Evolutionary conservation across 2,113 vertebrate species (phyloP).

Genomic region (Desmodus rotundus): DNA sequence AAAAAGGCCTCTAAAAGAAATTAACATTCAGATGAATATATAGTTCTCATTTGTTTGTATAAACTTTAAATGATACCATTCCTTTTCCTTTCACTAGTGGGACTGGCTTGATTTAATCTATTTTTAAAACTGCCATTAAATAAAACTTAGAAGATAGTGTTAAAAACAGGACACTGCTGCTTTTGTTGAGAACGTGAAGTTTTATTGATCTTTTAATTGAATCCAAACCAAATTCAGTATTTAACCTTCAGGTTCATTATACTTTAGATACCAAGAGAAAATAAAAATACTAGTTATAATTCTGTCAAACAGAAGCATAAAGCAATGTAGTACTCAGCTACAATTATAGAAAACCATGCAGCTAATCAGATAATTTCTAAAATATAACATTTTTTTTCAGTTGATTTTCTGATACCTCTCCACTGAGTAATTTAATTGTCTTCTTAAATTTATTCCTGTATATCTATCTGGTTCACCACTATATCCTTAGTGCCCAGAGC

Average conservation of each 20-base stretch:
- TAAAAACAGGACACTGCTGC: slow-evolving; percentile 25
- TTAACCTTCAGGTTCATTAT: slow-evolving; percentile 24
- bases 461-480: not conserved
- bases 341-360: not conserved
- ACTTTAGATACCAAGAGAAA: slow-evolving; percentile 44
- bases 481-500: not conserved
- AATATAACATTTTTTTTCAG: not conserved
- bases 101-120: not conserved
- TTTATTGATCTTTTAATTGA: slow-evolving; percentile 41
- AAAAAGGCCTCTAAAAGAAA: not conserved
- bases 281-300: not conserved
- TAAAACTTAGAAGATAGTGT: slow-evolving; percentile 27
- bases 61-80: slow-evolving; percentile 27
- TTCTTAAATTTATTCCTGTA: not conserved
- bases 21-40: not conserved
- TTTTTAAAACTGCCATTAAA: slow-evolving; percentile 46
- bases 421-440: not conserved
- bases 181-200: slow-evolving; percentile 35
- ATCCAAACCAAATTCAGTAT: slow-evolving; percentile 31
- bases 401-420: not conserved
- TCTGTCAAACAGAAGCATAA: not conserved
- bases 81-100: not conserved
- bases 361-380: not conserved
- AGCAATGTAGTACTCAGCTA: not conserved
- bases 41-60: slow-evolving; percentile 11